Conservation (phyloP, 1,140 invertebrate species). For the Aphidius gifuensis region DNA sequence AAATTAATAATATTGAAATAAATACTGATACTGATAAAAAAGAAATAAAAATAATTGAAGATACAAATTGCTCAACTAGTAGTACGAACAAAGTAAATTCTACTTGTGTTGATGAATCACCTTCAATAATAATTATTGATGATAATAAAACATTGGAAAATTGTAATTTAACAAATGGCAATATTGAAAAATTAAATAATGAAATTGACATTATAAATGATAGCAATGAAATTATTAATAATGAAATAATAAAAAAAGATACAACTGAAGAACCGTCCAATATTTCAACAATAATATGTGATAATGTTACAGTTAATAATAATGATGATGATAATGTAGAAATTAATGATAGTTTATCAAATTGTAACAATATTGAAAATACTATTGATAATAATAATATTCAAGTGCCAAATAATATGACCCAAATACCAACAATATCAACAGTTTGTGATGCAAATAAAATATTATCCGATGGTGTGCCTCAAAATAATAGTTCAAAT, state of each 20-base stretch:
- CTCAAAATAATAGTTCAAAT: constrained; percentile 53
- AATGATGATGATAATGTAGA: constrained; percentile 45
- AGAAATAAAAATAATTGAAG: too few relatives aligned
- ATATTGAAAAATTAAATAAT: constrained; percentile 35
- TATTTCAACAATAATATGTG: constrained; percentile 58
- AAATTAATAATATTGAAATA: constrained; percentile 8
- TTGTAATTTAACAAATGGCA: constrained; percentile 37
- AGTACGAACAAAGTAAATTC: too few relatives aligned
- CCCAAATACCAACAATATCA: constrained; percentile 70
- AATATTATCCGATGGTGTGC: constrained; percentile 51
- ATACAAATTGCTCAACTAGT: constrained; percentile 51
- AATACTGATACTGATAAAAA: constrained; percentile 31
- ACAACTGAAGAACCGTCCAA: constrained; percentile 60
- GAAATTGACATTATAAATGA: constrained; percentile 31
- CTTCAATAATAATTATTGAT: constrained; percentile 14
- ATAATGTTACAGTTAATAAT: constrained; percentile 45
- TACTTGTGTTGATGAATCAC: constrained; percentile 35
- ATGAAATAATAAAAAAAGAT: constrained; percentile 36
- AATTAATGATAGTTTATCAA: constrained; percentile 52
- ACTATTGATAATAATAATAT: constrained; percentile 51
- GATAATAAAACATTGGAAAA: constrained; percentile 28
- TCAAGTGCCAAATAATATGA: constrained; percentile 59
- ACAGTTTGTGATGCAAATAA: constrained; percentile 68
- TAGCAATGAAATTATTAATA: constrained; percentile 51
- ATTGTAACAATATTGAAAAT: constrained; percentile 53